Evolutionary conservation across 2,888 invertebrate species (phyloP).

Genomic region (Rhyacophila evoluta): DNA sequence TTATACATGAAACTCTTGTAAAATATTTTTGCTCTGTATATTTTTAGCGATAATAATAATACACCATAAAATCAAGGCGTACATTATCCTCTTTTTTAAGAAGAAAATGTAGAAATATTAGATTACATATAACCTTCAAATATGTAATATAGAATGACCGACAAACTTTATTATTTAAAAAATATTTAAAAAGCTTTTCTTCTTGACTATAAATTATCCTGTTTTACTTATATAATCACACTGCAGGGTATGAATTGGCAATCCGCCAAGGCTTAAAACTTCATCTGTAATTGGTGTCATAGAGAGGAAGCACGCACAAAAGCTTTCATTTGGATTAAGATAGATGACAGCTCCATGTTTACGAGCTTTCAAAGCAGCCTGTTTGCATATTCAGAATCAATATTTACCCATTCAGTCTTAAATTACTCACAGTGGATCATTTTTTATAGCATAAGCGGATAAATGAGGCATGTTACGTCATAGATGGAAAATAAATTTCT

Average conservation of each 20-base stretch:
- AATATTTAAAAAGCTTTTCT: too few species aligned
- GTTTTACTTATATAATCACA: background rate
- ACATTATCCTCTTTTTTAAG: too few species aligned
- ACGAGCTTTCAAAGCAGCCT: background rate
- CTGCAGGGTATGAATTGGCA: background rate
- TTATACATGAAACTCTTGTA: too few species aligned
- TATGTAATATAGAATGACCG: too few species aligned
- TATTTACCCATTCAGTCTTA: background rate
- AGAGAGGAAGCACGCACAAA: background rate
- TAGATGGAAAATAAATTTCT: too few species aligned
- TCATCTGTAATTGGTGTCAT: background rate
- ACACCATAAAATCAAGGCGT: too few species aligned
- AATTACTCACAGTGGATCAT: background rate
- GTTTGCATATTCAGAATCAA: conserved; percentile 13
- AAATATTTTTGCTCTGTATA: too few species aligned
- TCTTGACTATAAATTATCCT: too few species aligned
- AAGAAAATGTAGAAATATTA: too few species aligned
- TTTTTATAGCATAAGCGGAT: background rate
- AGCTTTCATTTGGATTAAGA: background rate
- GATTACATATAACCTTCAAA: too few species aligned
- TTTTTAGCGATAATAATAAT: too few species aligned
- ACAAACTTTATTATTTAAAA: too few species aligned
- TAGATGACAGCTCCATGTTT: background rate
- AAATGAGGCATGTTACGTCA: background rate
- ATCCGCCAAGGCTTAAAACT: background rate